Evolutionary conservation across 2,797 vertebrate species (phyloP).

Genomic region (Leontopithecus rosalia): DNA sequence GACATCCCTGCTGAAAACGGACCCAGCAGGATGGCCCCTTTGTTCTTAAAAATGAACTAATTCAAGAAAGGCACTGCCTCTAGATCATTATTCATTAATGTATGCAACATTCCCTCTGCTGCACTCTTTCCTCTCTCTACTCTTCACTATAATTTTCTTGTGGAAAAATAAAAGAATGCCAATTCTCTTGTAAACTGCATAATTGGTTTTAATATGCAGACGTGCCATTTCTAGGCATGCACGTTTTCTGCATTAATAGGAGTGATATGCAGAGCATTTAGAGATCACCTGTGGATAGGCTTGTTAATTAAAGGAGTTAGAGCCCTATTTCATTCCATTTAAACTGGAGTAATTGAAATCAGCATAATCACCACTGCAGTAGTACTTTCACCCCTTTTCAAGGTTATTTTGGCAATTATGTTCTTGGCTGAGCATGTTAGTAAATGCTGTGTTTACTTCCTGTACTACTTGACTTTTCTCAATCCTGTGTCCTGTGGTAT

Average conservation of each 20-base stretch:
- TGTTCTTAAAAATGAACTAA: slow-evolving; percentile 81
- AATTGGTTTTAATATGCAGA: slow-evolving; percentile 80
- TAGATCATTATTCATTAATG: slow-evolving; percentile 72
- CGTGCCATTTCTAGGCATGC: slow-evolving; percentile 71
- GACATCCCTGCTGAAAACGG: slow-evolving; percentile 79
- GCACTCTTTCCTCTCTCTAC: background rate
- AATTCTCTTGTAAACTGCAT: slow-evolving; percentile 76
- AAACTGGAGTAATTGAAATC: slow-evolving; percentile 78
- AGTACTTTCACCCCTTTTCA: slow-evolving; percentile 73
- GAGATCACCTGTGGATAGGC: slow-evolving; percentile 83
- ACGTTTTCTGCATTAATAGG: slow-evolving; percentile 73
- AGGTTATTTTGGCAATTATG: slow-evolving; percentile 80
- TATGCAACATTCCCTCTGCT: slow-evolving; percentile 60
- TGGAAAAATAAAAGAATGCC: slow-evolving; percentile 79
- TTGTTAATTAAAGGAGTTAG: slow-evolving; percentile 81
- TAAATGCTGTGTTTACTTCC: slow-evolving; percentile 62
- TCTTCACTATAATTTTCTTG: slow-evolving; percentile 77
- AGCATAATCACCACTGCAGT: slow-evolving; percentile 63
- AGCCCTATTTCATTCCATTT: slow-evolving; percentile 80
- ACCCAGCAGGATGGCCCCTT: slow-evolving; percentile 79
- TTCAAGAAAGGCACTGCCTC: slow-evolving; percentile 77
- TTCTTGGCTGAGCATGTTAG: slow-evolving; percentile 68
- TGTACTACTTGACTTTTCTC: slow-evolving; percentile 58
- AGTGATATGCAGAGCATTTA: slow-evolving; percentile 68
- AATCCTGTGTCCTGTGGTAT: background rate